Evolutionary conservation across 2,888 invertebrate genomes (phyloP).

Genomic region (Dione juno): DNA sequence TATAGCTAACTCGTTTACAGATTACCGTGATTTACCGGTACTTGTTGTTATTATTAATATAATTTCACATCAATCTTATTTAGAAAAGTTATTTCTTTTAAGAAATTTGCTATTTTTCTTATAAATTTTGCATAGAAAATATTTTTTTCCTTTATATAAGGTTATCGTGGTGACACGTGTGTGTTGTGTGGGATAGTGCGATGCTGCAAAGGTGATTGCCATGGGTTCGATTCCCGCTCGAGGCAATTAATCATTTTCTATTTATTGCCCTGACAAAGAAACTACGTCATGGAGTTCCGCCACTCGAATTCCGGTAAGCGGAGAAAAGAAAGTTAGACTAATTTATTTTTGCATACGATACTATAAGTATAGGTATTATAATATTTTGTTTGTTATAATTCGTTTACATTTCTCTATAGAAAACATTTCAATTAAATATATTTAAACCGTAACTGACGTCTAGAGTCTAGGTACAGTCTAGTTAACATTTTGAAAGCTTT

Average conservation of each 20-base stretch:
- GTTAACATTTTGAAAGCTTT: too few species aligned
- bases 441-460: background rate
- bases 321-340: too few species aligned
- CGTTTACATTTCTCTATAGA: too few species aligned
- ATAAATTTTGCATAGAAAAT: background rate
- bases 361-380: too few species aligned
- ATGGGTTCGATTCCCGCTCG: background rate
- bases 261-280: background rate
- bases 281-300: background rate
- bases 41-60: slow-evolving; percentile 47
- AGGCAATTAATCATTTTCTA: background rate
- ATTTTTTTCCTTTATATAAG: too few species aligned
- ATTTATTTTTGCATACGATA: too few species aligned
- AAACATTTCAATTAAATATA: too few species aligned
- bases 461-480: background rate
- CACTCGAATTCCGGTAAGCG: background rate
- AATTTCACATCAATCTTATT: slow-evolving; percentile 55
- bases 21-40: slow-evolving; percentile 72
- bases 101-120: background rate
- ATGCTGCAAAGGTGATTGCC: background rate
- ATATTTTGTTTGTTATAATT: too few species aligned
- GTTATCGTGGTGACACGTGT: too few species aligned
- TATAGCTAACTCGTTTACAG: slow-evolving; percentile 67
- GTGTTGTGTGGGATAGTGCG: too few species aligned
- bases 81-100: slow-evolving; percentile 26